phyloP scores from a whole-genome alignment of 2,113 vertebrate genomes.

The Ia io region DNA sequence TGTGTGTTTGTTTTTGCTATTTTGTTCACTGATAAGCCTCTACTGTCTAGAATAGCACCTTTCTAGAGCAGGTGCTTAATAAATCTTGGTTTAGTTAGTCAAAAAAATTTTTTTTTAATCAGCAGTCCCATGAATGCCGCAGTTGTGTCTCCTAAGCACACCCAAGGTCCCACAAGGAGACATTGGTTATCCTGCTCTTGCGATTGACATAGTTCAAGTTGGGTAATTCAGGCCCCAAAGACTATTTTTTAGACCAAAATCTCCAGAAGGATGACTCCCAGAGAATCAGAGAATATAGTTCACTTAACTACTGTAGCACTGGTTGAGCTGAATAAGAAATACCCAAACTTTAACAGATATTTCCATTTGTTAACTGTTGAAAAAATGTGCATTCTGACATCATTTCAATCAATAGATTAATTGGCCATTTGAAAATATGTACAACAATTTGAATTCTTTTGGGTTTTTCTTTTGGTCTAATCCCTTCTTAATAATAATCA shows the following conservation, averaged over 20 bases:
- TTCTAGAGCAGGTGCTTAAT: background rate
- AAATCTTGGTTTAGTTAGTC: background rate
- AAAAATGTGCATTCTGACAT: conserved; percentile 2
- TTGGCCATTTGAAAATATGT: conserved; percentile 2
- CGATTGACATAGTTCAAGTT: background rate
- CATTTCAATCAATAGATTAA: conserved; percentile 39
- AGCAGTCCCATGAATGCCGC: background rate
- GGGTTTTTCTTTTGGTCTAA: background rate
- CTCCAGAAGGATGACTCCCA: background rate
- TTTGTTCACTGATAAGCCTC: background rate
- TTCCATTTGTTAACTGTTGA: background rate
- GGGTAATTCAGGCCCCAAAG: conserved; percentile 35
- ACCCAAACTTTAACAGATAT: background rate
- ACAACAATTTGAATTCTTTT: background rate
- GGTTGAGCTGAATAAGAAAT: conserved; percentile 8
- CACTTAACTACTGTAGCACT: background rate
- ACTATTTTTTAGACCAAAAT: conserved; percentile 48
- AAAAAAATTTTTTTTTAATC: background rate
- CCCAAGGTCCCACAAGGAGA: background rate
- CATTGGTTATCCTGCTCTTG: background rate
- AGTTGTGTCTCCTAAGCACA: background rate
- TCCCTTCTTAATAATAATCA: background rate
- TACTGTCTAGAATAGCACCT: background rate
- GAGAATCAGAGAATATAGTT: conserved; percentile 35
- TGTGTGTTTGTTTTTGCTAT: background rate